These are phyloP conservation scores for Ptychadena robeensis DNA, from an alignment of 2,797 vertebrate genomes.

Conservation along the genomic window DNA sequence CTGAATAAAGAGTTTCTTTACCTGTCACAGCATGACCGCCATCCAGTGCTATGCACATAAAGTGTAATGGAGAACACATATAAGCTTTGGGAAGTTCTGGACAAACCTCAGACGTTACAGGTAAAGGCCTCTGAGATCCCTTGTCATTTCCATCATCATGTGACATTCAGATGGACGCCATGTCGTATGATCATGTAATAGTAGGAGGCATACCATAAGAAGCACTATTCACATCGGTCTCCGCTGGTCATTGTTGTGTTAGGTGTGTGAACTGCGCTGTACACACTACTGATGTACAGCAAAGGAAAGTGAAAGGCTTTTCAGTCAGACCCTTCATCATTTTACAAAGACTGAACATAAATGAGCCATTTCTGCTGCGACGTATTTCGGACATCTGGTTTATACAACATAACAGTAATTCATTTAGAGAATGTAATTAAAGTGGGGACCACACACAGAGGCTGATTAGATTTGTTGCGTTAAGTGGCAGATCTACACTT, in stretches of 20 bases:
- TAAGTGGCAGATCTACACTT: conserved; percentile 59
- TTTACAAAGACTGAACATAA: conserved; percentile 48
- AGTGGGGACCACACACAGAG: conserved; percentile 57
- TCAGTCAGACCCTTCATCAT: conserved; percentile 47
- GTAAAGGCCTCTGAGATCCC: no score
- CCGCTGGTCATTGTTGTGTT: conserved; percentile 2
- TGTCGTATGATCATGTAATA: not conserved
- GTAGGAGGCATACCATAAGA: not conserved
- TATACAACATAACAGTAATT: conserved; percentile 60
- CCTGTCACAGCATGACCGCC: no score
- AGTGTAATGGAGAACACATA: no score
- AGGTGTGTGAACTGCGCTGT: conserved; percentile 3
- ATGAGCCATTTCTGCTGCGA: conserved; percentile 30
- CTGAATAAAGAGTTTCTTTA: no score
- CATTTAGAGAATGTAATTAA: conserved; percentile 52
- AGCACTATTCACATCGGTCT: not conserved
- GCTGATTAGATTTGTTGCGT: conserved; percentile 57
- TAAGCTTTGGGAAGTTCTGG: no score
- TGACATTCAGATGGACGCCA: not conserved
- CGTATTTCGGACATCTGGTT: conserved; percentile 57
- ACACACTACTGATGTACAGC: conserved; percentile 10
- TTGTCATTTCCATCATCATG: not conserved
- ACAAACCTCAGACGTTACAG: no score
- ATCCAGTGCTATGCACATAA: no score
- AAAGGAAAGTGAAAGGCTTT: conserved; percentile 50